These are phyloP conservation scores for Spilogale gracilis DNA, from an alignment of 2,113 vertebrate species.

Conservation along the genomic window DNA sequence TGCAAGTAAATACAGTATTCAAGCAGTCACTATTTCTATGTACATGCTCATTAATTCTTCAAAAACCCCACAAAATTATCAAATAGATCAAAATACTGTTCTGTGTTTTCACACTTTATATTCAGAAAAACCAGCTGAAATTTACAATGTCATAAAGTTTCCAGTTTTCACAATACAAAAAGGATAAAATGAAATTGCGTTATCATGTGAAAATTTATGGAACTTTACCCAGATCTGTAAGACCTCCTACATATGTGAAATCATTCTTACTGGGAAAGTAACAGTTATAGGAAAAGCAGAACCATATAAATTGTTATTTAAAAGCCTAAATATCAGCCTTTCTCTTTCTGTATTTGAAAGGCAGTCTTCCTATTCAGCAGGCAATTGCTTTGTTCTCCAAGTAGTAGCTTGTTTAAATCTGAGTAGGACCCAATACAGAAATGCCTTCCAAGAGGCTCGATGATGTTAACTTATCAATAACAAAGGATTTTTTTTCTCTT, in stretches of 20 bases:
- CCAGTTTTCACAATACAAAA: conserved; percentile 94
- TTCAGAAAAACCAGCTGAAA: conserved; percentile 93
- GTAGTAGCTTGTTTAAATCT: conserved; percentile 79
- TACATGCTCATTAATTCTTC: conserved; percentile 95
- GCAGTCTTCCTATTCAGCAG: conserved; percentile 79
- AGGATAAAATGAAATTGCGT: conserved; percentile 88
- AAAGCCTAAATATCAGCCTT: conserved; percentile 78
- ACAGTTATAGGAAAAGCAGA: conserved; percentile 87
- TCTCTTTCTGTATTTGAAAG: conserved; percentile 64
- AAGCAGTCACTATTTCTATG: conserved; percentile 95
- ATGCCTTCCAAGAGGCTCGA: conserved; percentile 85
- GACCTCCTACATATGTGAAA: conserved; percentile 85
- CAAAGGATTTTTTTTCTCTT: conserved; percentile 71
- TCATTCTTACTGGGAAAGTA: conserved; percentile 85
- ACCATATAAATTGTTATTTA: conserved; percentile 82
- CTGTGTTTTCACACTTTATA: conserved; percentile 89
- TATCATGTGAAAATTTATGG: conserved; percentile 87
- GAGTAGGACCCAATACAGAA: conserved; percentile 83
- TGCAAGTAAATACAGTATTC: conserved; percentile 94
- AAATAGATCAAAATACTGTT: conserved; percentile 93
- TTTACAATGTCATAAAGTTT: conserved; percentile 93
- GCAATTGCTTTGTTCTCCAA: conserved; percentile 71
- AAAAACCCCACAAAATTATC: conserved; percentile 92
- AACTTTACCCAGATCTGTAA: conserved; percentile 86
- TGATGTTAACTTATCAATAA: conserved; percentile 76